Conservation (phyloP, 2,888 invertebrate species). For the Onthophagus sagittarius region DNA sequence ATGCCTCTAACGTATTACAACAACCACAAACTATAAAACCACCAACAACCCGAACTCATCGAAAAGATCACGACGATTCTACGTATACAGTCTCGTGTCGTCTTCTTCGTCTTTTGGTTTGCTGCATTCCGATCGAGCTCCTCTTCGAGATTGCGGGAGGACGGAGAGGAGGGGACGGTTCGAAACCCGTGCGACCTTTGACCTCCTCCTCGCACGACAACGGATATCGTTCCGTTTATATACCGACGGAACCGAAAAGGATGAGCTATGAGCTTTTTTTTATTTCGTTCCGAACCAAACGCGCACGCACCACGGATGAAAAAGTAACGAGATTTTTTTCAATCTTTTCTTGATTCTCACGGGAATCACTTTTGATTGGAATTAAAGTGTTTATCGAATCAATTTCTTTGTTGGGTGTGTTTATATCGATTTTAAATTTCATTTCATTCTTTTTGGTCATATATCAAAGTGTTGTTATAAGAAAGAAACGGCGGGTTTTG, state of each 20-base stretch:
- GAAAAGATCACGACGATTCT: too few species aligned
- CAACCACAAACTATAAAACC: neutral
- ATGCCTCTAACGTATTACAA: neutral
- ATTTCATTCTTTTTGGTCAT: slow-evolving; percentile 2
- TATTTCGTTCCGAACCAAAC: neutral
- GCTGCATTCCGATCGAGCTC: neutral
- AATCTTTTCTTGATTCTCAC: neutral
- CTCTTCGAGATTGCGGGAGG: neutral
- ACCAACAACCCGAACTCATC: neutral
- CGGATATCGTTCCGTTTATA: neutral
- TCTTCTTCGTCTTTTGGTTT: neutral
- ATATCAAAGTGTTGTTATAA: neutral
- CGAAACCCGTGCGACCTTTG: neutral
- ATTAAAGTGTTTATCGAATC: neutral
- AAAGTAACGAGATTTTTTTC: neutral
- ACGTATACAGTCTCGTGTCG: neutral
- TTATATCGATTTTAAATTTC: slow-evolving; percentile 3
- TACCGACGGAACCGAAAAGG: neutral
- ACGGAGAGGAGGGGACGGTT: neutral
- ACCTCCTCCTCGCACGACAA: neutral
- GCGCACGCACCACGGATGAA: neutral
- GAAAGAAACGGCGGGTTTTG: slow-evolving; percentile 1
- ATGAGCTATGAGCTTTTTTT: neutral
- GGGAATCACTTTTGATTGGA: neutral
- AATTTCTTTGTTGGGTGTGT: neutral